A percentile compares a stretch with the other conserved stretches of the same genome.
These are phyloP conservation scores for Chloroclysta siterata DNA, from an alignment of 2,888 invertebrate genomes.

Conservation along the genomic window DNA sequence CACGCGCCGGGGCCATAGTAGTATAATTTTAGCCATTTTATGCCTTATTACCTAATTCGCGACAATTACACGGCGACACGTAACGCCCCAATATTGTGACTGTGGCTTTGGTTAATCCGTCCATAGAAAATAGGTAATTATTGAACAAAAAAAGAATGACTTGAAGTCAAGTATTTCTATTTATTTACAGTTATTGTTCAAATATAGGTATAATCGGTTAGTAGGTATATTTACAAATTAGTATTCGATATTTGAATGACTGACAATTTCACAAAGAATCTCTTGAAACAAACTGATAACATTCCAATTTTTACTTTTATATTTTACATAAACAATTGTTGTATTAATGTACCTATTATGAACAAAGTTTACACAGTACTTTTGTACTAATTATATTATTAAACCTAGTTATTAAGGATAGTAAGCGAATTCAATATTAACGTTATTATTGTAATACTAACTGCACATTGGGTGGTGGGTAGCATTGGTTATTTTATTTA, in stretches of 20 bases:
- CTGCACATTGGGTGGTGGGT: constrained; percentile 75
- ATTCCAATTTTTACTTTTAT: no score
- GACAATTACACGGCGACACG: no score
- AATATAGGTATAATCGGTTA: background rate
- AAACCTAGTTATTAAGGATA: background rate
- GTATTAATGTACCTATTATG: constrained; percentile 10
- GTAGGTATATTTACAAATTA: no score
- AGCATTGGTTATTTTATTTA: constrained; percentile 57
- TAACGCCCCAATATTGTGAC: no score
- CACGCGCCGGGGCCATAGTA: no score
- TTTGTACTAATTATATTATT: constrained; percentile 21
- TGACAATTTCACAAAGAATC: background rate
- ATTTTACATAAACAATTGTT: background rate
- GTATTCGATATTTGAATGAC: no score
- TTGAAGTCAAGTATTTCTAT: background rate
- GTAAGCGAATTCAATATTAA: constrained; percentile 7
- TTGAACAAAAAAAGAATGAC: no score
- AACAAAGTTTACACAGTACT: constrained; percentile 13
- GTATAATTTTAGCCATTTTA: no score
- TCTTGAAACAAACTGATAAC: background rate
- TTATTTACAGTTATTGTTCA: background rate
- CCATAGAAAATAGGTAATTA: no score
- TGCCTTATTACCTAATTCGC: no score
- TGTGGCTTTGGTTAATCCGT: no score
- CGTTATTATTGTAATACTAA: constrained; percentile 45